A percentile compares a stretch with the other conserved stretches of the same genome.
These are phyloP conservation scores for Antheraea assamensis DNA, from an alignment of 2,888 invertebrate species.

Conservation along the genomic window DNA sequence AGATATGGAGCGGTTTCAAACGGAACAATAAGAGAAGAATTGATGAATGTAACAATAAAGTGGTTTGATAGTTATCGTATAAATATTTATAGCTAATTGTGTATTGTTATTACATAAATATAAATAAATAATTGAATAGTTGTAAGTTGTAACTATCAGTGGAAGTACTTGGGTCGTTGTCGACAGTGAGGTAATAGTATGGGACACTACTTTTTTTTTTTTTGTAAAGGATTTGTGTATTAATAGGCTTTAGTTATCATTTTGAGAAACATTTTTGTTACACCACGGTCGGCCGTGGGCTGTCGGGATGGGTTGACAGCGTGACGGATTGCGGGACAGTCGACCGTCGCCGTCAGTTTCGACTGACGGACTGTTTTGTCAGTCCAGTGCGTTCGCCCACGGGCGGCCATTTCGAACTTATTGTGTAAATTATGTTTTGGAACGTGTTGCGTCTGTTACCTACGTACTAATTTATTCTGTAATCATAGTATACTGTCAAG, in stretches of 20 bases:
- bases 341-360: conserved; percentile 22
- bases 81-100: conserved; percentile 83
- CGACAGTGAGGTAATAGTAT: conserved; percentile 57
- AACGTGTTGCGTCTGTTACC: conserved; percentile 63
- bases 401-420: conserved; percentile 32
- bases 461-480: conserved; percentile 52
- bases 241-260: conserved; percentile 44
- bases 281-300: conserved; percentile 26
- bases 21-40: conserved; percentile 67
- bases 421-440: conserved; percentile 49
- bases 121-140: conserved; percentile 81
- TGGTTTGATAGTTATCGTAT: conserved; percentile 81
- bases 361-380: conserved; percentile 20
- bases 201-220: conserved; percentile 46
- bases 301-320: conserved; percentile 19
- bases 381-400: conserved; percentile 30
- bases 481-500: conserved; percentile 42
- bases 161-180: conserved; percentile 70
- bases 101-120: conserved; percentile 82
- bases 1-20: conserved; percentile 49
- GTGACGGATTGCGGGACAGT: conserved; percentile 21
- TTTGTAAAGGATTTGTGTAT: conserved; percentile 71
- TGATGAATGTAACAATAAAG: conserved; percentile 75
- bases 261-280: conserved; percentile 47
- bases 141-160: conserved; percentile 79